phyloP scores from a whole-genome alignment of 1,140 invertebrate genomes.

The Leptopilina boulardi region DNA sequence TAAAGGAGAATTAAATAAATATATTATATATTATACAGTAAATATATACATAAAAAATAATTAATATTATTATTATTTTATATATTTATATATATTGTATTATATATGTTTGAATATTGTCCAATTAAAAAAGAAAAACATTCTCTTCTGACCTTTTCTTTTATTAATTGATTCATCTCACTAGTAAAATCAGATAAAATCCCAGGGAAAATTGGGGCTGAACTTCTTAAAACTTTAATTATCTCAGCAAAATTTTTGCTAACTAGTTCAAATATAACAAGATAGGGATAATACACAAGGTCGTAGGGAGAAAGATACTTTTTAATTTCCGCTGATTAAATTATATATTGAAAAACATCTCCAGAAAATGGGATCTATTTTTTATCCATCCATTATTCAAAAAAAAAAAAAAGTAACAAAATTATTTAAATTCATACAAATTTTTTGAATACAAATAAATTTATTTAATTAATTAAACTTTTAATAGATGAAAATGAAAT shows the following conservation, averaged over 20 bases:
- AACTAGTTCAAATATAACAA: background rate
- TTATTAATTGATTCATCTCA: background rate
- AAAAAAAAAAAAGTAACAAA: too few relatives aligned
- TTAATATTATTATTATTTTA: too few relatives aligned
- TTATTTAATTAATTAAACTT: too few relatives aligned
- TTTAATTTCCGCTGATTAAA: background rate
- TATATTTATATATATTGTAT: too few relatives aligned
- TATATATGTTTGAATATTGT: constrained; percentile 3
- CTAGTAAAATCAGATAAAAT: constrained; percentile 1
- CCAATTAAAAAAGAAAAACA: background rate
- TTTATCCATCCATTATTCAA: background rate
- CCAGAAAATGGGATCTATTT: background rate
- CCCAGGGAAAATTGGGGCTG: background rate
- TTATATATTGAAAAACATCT: background rate
- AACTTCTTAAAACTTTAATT: background rate
- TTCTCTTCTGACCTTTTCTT: background rate
- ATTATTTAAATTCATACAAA: too few relatives aligned
- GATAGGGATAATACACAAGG: background rate
- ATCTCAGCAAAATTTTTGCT: constrained; percentile 21
- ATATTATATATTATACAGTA: background rate
- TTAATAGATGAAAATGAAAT: too few relatives aligned
- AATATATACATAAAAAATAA: too few relatives aligned
- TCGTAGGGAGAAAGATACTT: background rate
- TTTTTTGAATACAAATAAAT: too few relatives aligned
- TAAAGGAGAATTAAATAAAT: background rate